Evolutionary conservation across 2,113 vertebrate species (phyloP).

Genomic region (Bos taurus): DNA sequence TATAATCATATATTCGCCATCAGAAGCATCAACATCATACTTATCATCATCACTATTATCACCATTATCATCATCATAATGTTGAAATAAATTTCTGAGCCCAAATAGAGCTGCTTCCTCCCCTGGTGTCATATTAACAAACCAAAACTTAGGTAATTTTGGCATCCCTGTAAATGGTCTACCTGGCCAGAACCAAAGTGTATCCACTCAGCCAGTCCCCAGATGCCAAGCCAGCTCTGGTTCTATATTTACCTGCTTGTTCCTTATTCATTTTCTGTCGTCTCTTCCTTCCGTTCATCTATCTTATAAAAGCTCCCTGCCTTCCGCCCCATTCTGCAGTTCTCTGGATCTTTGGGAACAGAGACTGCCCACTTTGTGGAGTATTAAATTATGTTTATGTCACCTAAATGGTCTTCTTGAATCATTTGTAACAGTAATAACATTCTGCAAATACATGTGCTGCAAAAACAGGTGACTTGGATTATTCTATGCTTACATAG

Average conservation of each 20-base stretch:
- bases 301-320: not conserved
- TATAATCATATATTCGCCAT: not conserved
- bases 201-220: no score
- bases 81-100: not conserved
- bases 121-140: not conserved
- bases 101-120: not conserved
- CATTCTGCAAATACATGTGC: not conserved
- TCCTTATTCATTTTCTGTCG: not conserved
- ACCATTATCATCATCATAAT: not conserved
- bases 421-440: not conserved
- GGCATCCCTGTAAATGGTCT: not conserved
- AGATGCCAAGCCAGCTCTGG: not conserved
- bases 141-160: not conserved
- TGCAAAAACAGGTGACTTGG: not conserved
- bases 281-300: not conserved
- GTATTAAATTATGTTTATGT: not conserved
- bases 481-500: not conserved
- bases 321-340: not conserved
- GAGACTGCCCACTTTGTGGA: not conserved
- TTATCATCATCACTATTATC: not conserved
- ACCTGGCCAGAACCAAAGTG: not conserved
- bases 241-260: not conserved
- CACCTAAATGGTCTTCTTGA: not conserved
- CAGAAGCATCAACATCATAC: not conserved
- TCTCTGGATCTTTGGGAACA: not conserved